Percentiles rank a stretch among this genome's conserved stretches.
These are phyloP conservation scores for Nomada ferruginata DNA, from an alignment of 2,888 invertebrate genomes.

Conservation along the genomic window DNA sequence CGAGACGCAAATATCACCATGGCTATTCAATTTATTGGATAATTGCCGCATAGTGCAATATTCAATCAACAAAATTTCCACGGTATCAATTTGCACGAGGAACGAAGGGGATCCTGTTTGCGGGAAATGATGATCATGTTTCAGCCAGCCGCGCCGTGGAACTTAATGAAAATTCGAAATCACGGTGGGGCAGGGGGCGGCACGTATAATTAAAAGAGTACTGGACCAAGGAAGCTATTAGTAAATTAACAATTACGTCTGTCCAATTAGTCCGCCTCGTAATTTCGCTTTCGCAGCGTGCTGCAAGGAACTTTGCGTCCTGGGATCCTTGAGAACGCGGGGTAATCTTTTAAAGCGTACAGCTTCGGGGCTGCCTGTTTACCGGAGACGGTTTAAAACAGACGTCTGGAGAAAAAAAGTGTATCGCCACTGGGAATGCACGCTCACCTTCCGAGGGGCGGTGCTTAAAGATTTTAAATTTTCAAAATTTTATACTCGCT, in stretches of 20 bases:
- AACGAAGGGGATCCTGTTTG: no score
- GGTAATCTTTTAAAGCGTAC: slow-evolving; percentile 38
- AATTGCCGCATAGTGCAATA: no score
- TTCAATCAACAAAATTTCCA: no score
- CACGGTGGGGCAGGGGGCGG: slow-evolving; percentile 7
- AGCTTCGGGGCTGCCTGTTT: slow-evolving; percentile 11
- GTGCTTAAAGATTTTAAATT: background rate
- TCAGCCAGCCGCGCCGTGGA: slow-evolving; percentile 1
- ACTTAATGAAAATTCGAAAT: slow-evolving; percentile 53
- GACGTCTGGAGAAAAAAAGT: background rate
- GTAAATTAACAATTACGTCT: slow-evolving; percentile 67
- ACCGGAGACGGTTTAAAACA: slow-evolving; percentile 9
- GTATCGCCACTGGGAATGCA: no score
- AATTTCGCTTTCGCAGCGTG: slow-evolving; percentile 29
- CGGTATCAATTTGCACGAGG: no score
- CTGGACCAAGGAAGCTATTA: slow-evolving; percentile 48
- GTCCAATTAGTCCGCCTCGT: slow-evolving; percentile 56
- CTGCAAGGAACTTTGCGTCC: slow-evolving; percentile 7
- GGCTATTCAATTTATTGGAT: no score
- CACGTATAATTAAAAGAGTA: slow-evolving; percentile 54
- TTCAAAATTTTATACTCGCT: background rate
- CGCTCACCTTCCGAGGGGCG: no score
- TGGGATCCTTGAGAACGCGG: slow-evolving; percentile 19
- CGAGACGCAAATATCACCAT: no score
- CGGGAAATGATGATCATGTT: background rate